phyloP scores from a whole-genome alignment of 2,797 vertebrate species.

The Pitangus sulphuratus region DNA sequence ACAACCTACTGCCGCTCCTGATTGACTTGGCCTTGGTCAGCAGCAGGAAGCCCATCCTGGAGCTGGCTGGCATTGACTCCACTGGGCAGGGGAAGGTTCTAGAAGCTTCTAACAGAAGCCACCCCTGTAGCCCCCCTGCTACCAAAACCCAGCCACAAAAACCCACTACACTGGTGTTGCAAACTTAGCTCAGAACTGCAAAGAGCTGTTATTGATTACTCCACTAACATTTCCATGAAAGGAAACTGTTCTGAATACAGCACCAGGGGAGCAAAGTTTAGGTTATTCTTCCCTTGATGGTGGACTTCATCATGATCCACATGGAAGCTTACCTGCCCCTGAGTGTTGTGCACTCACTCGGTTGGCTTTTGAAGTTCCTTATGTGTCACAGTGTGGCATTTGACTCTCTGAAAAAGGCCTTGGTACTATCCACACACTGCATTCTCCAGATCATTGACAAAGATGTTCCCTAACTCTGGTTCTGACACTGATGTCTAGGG shows the following conservation, averaged over 20 bases:
- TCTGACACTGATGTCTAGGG: background rate
- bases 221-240: background rate
- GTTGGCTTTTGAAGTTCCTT: background rate
- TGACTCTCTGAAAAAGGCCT: background rate
- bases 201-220: background rate
- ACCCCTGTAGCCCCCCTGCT: too few species aligned
- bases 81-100: too few species aligned
- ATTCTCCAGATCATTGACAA: background rate
- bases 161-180: background rate
- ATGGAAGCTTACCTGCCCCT: background rate
- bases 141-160: too few species aligned
- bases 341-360: background rate
- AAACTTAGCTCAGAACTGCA: background rate
- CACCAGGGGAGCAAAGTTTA: background rate
- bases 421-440: background rate
- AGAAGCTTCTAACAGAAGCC: too few species aligned
- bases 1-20: too few species aligned
- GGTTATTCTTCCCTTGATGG: background rate
- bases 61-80: too few species aligned
- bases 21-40: too few species aligned
- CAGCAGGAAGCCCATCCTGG: too few species aligned
- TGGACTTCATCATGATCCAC: background rate
- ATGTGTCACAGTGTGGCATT: background rate
- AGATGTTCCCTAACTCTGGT: background rate
- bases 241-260: background rate